Evolutionary conservation across 2,113 vertebrate genomes (phyloP).

Genomic region (Sinocyclocheilus anophthalmus): DNA sequence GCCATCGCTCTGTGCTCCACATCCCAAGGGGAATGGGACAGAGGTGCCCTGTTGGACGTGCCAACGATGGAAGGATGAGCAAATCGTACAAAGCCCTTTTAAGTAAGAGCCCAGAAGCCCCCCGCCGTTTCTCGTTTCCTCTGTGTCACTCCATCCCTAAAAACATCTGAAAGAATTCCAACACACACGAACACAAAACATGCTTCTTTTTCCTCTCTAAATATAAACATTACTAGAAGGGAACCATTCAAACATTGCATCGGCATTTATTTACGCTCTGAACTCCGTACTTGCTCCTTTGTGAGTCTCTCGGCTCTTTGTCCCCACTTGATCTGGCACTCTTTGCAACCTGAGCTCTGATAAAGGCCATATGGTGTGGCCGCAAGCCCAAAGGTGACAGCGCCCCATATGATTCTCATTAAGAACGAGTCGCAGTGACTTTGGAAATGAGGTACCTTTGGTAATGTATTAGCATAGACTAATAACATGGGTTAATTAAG

Average conservation of each 20-base stretch:
- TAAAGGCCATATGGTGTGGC: constrained; percentile 59
- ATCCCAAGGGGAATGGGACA: constrained; percentile 62
- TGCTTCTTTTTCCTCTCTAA: neutral
- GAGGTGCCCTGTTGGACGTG: constrained; percentile 67
- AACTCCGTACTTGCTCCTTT: neutral
- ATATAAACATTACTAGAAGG: neutral
- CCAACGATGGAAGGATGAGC: constrained; percentile 24
- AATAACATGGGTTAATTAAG: constrained; percentile 16
- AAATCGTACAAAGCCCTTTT: constrained; percentile 51
- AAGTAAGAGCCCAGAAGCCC: constrained; percentile 34
- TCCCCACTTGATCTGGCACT: constrained; percentile 50
- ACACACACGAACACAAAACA: constrained; percentile 30
- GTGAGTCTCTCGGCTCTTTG: constrained; percentile 18
- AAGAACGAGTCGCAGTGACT: constrained; percentile 36
- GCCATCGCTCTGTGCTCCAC: constrained; percentile 60
- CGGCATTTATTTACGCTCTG: neutral
- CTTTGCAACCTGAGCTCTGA: constrained; percentile 59
- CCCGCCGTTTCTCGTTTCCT: constrained; percentile 30
- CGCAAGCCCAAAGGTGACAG: constrained; percentile 56
- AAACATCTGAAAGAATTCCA: constrained; percentile 45
- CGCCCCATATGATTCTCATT: constrained; percentile 58
- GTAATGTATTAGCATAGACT: constrained; percentile 30
- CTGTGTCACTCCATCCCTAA: neutral
- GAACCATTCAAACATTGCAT: constrained; percentile 1
- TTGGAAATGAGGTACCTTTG: constrained; percentile 14